Conservation (phyloP, 2,113 vertebrate genomes). For the Aspiorhynchus laticeps region DNA sequence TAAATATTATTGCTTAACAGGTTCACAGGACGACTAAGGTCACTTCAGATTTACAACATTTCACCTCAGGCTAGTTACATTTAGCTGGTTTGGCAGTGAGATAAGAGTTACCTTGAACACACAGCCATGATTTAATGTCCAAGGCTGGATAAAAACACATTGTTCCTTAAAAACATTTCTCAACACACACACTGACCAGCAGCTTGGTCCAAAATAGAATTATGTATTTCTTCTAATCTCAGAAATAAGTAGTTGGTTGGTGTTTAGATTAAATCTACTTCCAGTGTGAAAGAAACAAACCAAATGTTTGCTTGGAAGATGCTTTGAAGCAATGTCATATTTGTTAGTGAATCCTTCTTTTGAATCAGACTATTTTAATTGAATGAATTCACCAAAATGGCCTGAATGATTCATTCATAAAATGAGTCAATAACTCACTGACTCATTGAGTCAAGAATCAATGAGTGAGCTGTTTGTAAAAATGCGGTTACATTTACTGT, state of each 20-base stretch:
- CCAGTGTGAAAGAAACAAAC: not conserved
- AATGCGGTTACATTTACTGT: not conserved
- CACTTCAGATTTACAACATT: conserved; percentile 69
- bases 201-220: not conserved
- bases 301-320: not conserved
- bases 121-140: conserved; percentile 17
- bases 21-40: conserved; percentile 67
- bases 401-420: not conserved
- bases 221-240: not conserved
- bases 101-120: conserved; percentile 40
- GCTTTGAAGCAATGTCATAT: not conserved
- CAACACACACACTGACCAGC: not conserved
- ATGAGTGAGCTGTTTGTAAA: not conserved
- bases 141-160: not conserved
- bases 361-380: not conserved
- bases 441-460: not conserved
- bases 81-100: conserved; percentile 56
- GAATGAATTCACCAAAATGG: not conserved
- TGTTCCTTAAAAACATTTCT: not conserved
- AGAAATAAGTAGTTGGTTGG: not conserved
- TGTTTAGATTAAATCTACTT: not conserved
- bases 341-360: not conserved
- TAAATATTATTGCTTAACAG: conserved; percentile 70
- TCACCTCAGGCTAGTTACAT: conserved; percentile 55
- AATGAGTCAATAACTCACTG: not conserved